Evolutionary conservation across 2,888 invertebrate species (phyloP).

Genomic region (Meloe dianella): DNA sequence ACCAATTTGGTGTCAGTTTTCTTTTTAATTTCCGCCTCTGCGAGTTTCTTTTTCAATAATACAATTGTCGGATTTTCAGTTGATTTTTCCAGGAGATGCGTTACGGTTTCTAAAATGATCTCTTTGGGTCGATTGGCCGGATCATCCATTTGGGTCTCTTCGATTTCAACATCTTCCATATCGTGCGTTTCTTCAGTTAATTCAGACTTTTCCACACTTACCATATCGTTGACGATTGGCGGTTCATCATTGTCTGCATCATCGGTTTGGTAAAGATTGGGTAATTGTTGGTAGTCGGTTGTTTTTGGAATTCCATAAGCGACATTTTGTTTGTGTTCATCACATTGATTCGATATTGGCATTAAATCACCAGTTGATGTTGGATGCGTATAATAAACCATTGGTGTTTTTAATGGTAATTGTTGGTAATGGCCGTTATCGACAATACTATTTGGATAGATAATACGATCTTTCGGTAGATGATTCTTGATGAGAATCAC

Average conservation of each 20-base stretch:
- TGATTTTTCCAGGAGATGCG: constrained; percentile 14
- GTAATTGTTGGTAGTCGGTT: no score
- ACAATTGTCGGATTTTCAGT: constrained; percentile 25
- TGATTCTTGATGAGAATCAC: neutral
- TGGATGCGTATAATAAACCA: neutral
- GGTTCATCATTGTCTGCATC: constrained; percentile 21
- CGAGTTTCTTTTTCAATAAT: constrained; percentile 15
- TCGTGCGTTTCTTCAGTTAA: constrained; percentile 36
- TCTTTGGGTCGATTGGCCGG: constrained; percentile 18
- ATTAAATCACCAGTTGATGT: neutral
- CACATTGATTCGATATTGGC: neutral
- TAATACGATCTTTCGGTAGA: neutral
- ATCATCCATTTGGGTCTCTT: constrained; percentile 21
- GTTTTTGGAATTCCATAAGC: no score
- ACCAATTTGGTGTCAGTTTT: neutral
- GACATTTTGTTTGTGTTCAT: neutral
- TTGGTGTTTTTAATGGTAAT: neutral
- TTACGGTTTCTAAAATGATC: constrained; percentile 21
- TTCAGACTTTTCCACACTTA: constrained; percentile 36
- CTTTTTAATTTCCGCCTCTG: neutral
- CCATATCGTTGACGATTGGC: constrained; percentile 27
- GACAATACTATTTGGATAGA: neutral
- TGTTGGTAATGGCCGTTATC: neutral
- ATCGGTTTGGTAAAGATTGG: constrained; percentile 13
- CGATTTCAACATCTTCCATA: constrained; percentile 28